These are phyloP conservation scores for Eublepharis macularius DNA, from an alignment of 2,113 vertebrate genomes.

Conservation along the genomic window DNA sequence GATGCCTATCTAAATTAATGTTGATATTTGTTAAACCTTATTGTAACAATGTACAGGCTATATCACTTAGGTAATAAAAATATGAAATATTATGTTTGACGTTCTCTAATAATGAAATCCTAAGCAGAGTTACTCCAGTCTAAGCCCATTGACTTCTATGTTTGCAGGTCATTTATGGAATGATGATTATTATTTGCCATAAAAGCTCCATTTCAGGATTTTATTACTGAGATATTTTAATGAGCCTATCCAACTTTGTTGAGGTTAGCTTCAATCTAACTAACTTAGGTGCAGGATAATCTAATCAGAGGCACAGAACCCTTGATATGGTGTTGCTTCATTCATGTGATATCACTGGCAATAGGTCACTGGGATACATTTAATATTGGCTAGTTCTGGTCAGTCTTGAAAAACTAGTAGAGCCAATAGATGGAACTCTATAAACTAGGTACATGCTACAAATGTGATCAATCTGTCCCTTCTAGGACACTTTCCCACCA, in stretches of 20 bases:
- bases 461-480: neutral
- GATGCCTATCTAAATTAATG: slow-evolving; percentile 5
- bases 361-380: neutral
- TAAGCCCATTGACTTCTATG: no score
- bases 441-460: no score
- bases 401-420: neutral
- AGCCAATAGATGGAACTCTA: no score
- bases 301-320: neutral
- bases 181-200: neutral
- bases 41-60: neutral
- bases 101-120: neutral
- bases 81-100: neutral
- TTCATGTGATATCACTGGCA: neutral
- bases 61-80: neutral
- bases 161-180: neutral
- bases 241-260: no score
- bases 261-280: neutral
- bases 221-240: neutral
- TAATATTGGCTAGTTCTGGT: neutral
- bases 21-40: neutral
- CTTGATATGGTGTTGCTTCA: neutral
- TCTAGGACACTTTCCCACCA: neutral
- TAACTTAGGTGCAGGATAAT: neutral
- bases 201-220: neutral
- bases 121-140: neutral